Percentiles rank a stretch among this genome's conserved stretches.
These are phyloP conservation scores for Hypanus sabinus DNA, from an alignment of 2,113 vertebrate species.

Conservation along the genomic window DNA sequence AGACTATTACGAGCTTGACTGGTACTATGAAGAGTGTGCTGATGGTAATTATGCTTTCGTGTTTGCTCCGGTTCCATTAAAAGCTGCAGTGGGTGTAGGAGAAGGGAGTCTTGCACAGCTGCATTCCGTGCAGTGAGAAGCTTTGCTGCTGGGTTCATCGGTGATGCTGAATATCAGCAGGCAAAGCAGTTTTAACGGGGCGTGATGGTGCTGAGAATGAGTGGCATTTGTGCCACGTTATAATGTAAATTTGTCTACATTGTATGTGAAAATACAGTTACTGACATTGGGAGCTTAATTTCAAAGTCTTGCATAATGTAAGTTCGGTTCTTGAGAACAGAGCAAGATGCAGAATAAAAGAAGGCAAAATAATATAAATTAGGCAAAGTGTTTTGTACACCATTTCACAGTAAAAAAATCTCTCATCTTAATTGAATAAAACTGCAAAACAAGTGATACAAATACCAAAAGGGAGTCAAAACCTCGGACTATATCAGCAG, in stretches of 20 bases:
- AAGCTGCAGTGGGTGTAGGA: background rate
- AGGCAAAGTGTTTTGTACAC: too few species aligned
- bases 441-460: background rate
- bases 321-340: too few species aligned
- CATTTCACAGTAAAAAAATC: too few species aligned
- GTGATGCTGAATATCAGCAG: background rate
- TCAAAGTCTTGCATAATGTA: too few species aligned
- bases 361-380: background rate
- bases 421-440: background rate
- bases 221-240: background rate
- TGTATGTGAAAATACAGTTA: background rate
- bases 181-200: background rate
- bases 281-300: too few species aligned
- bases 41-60: constrained; percentile 75
- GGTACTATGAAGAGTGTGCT: constrained; percentile 96
- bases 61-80: background rate
- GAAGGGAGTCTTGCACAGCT: background rate
- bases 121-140: too few species aligned
- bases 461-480: background rate
- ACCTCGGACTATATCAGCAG: background rate
- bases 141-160: too few species aligned
- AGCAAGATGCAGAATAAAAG: background rate
- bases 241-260: background rate
- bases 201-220: background rate
- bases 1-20: constrained; percentile 96